Base-by-base conservation (phyloP, 2,113 vertebrate genomes). In the Sporophila hypoxantha region DNA sequence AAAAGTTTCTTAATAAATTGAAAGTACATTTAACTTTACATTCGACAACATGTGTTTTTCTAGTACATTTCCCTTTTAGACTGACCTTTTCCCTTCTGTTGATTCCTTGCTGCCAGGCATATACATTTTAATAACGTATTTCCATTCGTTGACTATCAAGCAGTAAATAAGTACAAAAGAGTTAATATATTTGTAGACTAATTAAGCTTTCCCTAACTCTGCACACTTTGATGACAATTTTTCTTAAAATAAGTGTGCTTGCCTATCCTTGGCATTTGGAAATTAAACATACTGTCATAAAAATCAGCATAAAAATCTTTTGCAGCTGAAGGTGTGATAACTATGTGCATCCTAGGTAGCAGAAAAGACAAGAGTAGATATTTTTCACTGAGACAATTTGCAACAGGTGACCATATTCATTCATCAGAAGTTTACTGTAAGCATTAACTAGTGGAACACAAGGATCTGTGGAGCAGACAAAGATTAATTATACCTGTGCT, bases 401-500 rank as follows among this genome's bases (percentile, higher is more conserved):
- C 96, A 97, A 96, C 97, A 96, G 87, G 95, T 96, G 81, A 93
- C 42, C 19, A 11, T 47, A 86, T 94, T 62, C 85, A 94, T 93
- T 95, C 92, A 95, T 96, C 92, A 93, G 90, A 97, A 97, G 96
- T 97, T 97, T 97, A 88, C 86, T 92, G 76, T 96, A 95, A 94
- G 88, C 88, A 50, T 95, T 97, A 96, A 88, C 87, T 34, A 55
- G 87, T 65, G 91, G 87, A 96, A 96, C 80, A 94, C 82, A 94
- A 94, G 95, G 95, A 97, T 95, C 95, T 94, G 92, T 94, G 96
- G 97, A 96, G 96, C 85, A 80, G 97, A 97, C 97, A 96, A 96
- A 97, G 97, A 98, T 97, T 97, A 97, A 98, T 97, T 97, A 97
- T 96, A 97, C 96, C 97, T 97, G 97, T 97, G 94, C 94, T 94